Base-by-base conservation (phyloP, 2,113 vertebrate genomes). In the Rhinopithecus roxellana region DNA sequence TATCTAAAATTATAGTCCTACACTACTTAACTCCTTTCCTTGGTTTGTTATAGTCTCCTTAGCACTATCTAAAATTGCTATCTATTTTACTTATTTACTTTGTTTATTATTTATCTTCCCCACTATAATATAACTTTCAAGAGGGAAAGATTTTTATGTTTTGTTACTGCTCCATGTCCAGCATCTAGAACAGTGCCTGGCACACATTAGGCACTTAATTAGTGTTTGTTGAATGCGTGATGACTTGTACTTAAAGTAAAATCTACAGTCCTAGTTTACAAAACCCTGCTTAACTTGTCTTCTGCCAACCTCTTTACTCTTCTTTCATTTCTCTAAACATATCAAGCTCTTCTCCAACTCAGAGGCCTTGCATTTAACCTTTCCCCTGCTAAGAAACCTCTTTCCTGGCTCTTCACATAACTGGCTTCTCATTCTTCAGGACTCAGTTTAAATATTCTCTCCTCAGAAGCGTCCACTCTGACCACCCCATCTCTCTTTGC, bases 251-350 rank as follows among this genome's bases (percentile, higher is more conserved):
- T 77, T 96, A 77, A 74, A 81, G n/a, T 64, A 70, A 91, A 94
- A 75, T 57, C 32, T 30, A 23, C 72, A 45, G 14, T 72, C 75
- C 14, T 77, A 35, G n/a, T 16, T 80, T 89, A 92, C 9, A 82
- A 95, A 92, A 80, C 5, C 18, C 79, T 40, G 18, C 17, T 79
- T 72, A 57, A 40, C 77, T 81, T 92, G n/a, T 86, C 48, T 81
- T 77, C 64, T 94, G 69, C 20, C 61, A 78, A 57, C 5, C 50
- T 95, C 48, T 72, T 48, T n/a, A 32, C 17, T 93, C 38, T 95
- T 30, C 13, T 94, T 92, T 94, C 48, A 30, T 61, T 93, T 92
- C 67, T 96, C 57, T 96, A 80, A 80, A 67, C 45, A 32, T 64
- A 61, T 32, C 81, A 90, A 96, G 11, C n/a, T 75, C 75, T 96